phyloP scores from a whole-genome alignment of 2,888 invertebrate genomes.

The Cotesia congregata region DNA sequence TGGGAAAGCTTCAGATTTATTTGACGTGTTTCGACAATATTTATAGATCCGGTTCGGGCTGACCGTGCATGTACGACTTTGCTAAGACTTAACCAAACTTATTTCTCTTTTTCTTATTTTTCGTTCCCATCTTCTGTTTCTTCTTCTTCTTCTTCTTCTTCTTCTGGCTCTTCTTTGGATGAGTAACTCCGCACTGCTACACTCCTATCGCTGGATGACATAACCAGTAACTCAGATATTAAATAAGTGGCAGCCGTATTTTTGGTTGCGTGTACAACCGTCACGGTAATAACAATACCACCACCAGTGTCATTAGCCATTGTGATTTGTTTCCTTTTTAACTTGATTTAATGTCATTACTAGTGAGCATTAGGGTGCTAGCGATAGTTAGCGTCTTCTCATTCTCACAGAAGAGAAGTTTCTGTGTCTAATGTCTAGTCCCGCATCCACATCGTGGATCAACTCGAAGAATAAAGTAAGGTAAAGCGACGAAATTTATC shows the following conservation, averaged over 20 bases:
- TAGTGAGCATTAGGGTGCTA: conserved; percentile 15
- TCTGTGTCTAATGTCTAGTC: neutral
- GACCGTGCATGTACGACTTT: conserved; percentile 55
- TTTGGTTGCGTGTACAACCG: neutral
- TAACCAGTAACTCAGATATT: conserved; percentile 24
- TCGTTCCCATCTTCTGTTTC: neutral
- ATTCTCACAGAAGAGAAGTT: neutral
- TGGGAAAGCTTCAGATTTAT: conserved; percentile 70
- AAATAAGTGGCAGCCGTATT: conserved; percentile 19
- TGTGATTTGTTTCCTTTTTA: conserved; percentile 14
- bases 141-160: neutral
- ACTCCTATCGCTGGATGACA: conserved; percentile 6
- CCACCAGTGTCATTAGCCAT: neutral
- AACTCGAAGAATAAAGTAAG: conserved; percentile 46
- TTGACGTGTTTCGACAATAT: conserved; percentile 69
- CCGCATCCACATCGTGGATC: neutral
- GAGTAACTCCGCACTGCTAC: neutral
- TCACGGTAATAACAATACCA: conserved; percentile 18
- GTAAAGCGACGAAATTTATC: conserved; percentile 66
- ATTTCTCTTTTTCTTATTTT: conserved; percentile 31
- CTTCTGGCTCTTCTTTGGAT: neutral
- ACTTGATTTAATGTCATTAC: conserved; percentile 10
- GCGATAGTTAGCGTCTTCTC: conserved; percentile 11
- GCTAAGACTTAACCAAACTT: conserved; percentile 56
- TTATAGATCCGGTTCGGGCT: conserved; percentile 68